A percentile compares a stretch with the other conserved stretches of the same genome.
Conservation (phyloP, 2,888 invertebrate genomes). For the Lasioglossum villosulum region DNA sequence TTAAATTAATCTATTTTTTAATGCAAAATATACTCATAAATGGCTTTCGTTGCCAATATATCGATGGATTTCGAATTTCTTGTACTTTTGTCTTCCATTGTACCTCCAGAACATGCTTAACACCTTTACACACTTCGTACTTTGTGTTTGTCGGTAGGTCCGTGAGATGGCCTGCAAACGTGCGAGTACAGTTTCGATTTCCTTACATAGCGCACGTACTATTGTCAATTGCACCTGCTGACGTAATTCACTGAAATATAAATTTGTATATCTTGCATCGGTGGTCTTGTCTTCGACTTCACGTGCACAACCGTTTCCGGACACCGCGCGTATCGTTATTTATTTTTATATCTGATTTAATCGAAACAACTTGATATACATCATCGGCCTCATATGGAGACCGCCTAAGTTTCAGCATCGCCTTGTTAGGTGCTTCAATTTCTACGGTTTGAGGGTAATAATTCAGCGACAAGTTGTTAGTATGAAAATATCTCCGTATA, state of each 20-base stretch:
- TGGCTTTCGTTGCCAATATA: too few relatives aligned
- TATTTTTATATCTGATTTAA: background rate
- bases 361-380: background rate
- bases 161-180: conserved; percentile 12
- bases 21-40: too few relatives aligned
- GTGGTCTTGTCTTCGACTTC: background rate
- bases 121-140: background rate
- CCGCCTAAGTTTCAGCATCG: too few relatives aligned
- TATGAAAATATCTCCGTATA: too few relatives aligned
- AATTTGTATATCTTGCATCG: background rate
- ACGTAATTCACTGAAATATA: conserved; percentile 16
- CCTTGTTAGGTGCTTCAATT: too few relatives aligned
- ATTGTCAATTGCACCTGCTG: background rate
- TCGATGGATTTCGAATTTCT: too few relatives aligned
- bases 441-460: too few relatives aligned
- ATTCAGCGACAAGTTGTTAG: too few relatives aligned
- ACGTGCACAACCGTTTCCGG: background rate
- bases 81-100: too few relatives aligned
- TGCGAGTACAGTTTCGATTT: background rate
- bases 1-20: too few relatives aligned
- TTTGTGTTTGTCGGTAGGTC: background rate
- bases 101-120: too few relatives aligned
- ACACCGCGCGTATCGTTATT: background rate
- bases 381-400: too few relatives aligned
- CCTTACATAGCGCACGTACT: background rate